Base-by-base conservation (phyloP, 2,797 vertebrate species). In the Pseudochirops corinnae region DNA sequence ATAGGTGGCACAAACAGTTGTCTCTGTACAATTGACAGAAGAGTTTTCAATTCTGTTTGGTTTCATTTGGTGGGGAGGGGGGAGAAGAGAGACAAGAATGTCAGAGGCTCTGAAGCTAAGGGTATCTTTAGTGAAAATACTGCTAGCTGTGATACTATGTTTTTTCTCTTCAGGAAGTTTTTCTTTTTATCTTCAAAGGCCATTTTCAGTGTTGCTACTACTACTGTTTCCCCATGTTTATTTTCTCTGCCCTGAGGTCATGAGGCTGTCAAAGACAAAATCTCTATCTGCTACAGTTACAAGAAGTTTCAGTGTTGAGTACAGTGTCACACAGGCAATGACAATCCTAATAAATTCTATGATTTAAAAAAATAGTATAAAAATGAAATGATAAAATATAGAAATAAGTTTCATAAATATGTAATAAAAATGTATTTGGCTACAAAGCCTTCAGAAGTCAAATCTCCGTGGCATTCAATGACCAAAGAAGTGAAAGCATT, bases 211-310 rank as follows among this genome's bases (percentile, higher is more conserved):
- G 28, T 13, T 92, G 33, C 57, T n/a, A 92, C 53, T 74, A 3
- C 62, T 28, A 57, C 55, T 90, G 26, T 57, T n/a, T n/a, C 55
- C 82, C 31, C 3, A 82, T 28, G 21, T 10, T 55, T 57, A 94
- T 26, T 60, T 93, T 93, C 33, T 91, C 91, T 55, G 52, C 55
- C 58, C 56, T 95, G 29, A 93, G 82, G n/a, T 33, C 92, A 94
- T 16, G 91, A 56, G 90, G 91, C 53, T 90, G 55, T 74, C n/a
- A 74, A 74, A 74, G 2, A 74, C 67, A 67, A 67, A 13, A n/a
- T 33, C 5, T 67, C 11, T 60, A 60, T 60, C 56, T 58, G 28
- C 28, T 26, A 57, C 18, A 33, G 4, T 90, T 93, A 55, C 95
- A 12, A 29, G 5, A 82, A 24, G 87, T n/a, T 29, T 95, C 53